Base-by-base conservation (phyloP, 1,140 invertebrate genomes). In the Paraescarpia echinospica region DNA sequence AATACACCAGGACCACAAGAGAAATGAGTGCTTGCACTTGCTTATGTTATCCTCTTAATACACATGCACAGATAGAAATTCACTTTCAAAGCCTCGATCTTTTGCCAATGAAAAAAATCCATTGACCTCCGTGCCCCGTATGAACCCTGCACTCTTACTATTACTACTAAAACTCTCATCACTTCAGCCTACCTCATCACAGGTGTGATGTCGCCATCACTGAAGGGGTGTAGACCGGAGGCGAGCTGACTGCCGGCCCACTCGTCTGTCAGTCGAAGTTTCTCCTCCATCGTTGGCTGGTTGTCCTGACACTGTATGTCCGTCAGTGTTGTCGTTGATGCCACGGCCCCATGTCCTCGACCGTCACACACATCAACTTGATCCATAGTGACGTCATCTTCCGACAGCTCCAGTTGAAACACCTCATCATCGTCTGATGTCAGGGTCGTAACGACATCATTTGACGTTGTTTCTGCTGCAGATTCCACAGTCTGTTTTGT, bases 201-300 rank as follows among this genome's bases (percentile, higher is more conserved):
- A 34, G 97, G 97, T 33, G 97, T 97, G 35, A 98, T 96, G 96
- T 99, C 98, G 0, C 98, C 98, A 94, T 99, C 98, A 95, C 98
- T 99, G 95, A 98, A 99, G 95, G 99, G 99, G 95, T 98, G 98
- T 93, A 98, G 97, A 95, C 98, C 97, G 9, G 94, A 93, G 31
- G 94, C 92, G 35, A 35, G 94, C 88, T 94, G 94, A 35, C 93
- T 93, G 27, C 31, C 92, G 0, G 95, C 95, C 95, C 95, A 96
- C 93, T 94, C 94, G n/a, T 91, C 91, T 1, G 91, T 91, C 4
- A 34, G 4, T 91, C 2, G 34, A 12, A 41, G n/a, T 41, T 91
- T 91, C 34, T 91, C 34, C 33, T 91, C 35, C 18, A 91, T 91
- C 8, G 41, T 35, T 5, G 91, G 91, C 91, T 35, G 34, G 8